Evolutionary conservation across 2,113 vertebrate genomes (phyloP).

Genomic region (Cacatua alba): DNA sequence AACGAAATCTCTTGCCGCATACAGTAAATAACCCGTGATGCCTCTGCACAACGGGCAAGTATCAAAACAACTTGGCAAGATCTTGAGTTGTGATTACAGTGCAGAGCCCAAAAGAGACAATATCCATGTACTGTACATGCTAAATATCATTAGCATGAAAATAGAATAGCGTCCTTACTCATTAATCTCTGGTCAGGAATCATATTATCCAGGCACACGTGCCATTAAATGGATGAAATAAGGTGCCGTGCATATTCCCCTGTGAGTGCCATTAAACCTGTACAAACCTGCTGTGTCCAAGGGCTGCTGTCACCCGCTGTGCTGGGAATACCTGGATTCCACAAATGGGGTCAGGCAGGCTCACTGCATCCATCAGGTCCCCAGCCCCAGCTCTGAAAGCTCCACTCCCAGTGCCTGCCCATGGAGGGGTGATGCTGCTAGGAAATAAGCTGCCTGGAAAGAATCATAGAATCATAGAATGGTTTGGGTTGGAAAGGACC

Average conservation of each 20-base stretch:
- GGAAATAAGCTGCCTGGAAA: not conserved
- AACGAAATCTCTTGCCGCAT: not conserved
- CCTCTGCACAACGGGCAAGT: not conserved
- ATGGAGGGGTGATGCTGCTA: fast-evolving
- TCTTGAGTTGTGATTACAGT: not conserved
- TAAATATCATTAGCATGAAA: not conserved
- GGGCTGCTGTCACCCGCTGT: fast-evolving
- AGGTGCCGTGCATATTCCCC: not conserved
- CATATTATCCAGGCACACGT: not conserved
- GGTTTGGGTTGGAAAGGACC: not conserved
- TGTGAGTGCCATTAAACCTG: not conserved
- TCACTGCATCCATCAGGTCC: not conserved
- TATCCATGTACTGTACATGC: not conserved
- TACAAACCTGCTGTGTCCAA: not conserved
- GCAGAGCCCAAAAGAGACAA: not conserved
- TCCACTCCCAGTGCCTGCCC: not conserved
- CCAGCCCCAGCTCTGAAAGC: not conserved
- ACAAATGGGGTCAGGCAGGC: fast-evolving
- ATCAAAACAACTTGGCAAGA: not conserved
- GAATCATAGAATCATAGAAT: not conserved
- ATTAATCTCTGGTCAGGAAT: conserved; percentile 36
- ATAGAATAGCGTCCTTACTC: not conserved
- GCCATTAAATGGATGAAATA: not conserved
- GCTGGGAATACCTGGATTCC: not conserved
- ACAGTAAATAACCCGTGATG: fast-evolving